Evolutionary conservation across 2,113 vertebrate species (phyloP), one percentile per base, ranked within the genome.

Genomic region (Eurypyga helias): DNA sequence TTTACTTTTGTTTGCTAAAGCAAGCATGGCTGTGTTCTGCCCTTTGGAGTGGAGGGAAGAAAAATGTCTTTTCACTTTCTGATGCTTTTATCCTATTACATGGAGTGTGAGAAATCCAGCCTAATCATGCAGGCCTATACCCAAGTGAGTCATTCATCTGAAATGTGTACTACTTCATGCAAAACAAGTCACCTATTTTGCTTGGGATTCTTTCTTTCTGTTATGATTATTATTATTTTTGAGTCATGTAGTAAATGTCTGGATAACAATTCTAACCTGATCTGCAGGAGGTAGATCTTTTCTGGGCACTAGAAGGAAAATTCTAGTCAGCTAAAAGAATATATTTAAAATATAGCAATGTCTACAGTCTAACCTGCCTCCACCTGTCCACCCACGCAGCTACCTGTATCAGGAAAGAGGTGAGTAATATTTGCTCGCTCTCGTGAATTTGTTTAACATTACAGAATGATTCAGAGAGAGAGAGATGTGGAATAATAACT

Each of bases 401-500:
- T 94, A 93, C 91, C 87, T 95, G 57, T 38, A n/a, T 67, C 90
- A 80, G 91, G 89, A 90, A 89, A 91, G 41, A 85, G 48, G 58
- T 95, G 83, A 97, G 48, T 96, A 97, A 89, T 88, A 89, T 90
- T 67, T 90, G 36, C 91, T 97, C 91, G 72, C 48, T 97, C 28
- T 83, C 72, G 38, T 19, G 66, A 87, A 72, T 69, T 92, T 93
- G 31, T 91, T 91, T 83, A 93, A 82, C 48, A 9, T 66, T 85
- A 51, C 25, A 75, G 52, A 90, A 72, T 82, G 95, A 90, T 62
- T 96, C 88, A 80, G 58, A 85, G 94, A 73, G 90, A 81, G 46
- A 72, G 45, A 95, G 4, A 48, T 38, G 71, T 43, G 31, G 45
- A 95, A 75, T 45, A 91, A 80, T 12, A 67, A 83, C 66, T 70